Evolutionary conservation across 2,113 vertebrate species (phyloP), one percentile per base, ranked within the genome.

Genomic region (Psittacula cyanocephala): DNA sequence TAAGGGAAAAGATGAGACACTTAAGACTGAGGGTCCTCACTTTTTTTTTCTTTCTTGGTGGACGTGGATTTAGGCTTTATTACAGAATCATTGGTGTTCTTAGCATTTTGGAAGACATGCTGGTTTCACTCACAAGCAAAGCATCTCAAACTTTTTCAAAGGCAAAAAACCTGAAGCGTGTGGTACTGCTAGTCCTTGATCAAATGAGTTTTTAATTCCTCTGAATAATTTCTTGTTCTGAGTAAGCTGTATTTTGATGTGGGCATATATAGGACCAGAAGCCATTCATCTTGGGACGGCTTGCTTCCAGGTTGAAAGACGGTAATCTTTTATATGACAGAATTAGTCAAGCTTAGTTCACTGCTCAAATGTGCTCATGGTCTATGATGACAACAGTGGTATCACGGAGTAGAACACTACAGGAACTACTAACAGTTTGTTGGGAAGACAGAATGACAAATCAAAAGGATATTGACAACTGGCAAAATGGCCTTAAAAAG

Each of bases 271-370:
- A 95, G 35, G 81, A 96, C 79, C 67, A 87, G 70, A 95, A 92
- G 78, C 79, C 50, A 17, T 91, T 43, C 91, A 79, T 91, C 37
- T 50, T 95, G 28, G 83, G 25, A 39, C 94, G 80, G 64, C 72
- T 92, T 72, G 41, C 41, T 97, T 93, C 91, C 55, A 88, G 62
- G 29, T 78, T 92, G 81, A 96, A 95, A 92, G 91, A 57, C 39
- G 33, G 46, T 82, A 29, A 43, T 64, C 28, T 78, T 80, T 70
- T 65, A 3, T 11, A 7, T 52, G 23, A 23, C 11, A 33, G 39
- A 81, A 22, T 20, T 29, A 75, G 50, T 33, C 35, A 43, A 64
- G 47, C 35, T 53, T 39, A 63, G 47, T 29, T 90, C 29, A 43
- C 52, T 88, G 50, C 52, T 81, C n/a, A 84, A 74, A 78, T 1